Base-by-base conservation (phyloP, 2,888 invertebrate species). In the Morinoia aosen region DNA sequence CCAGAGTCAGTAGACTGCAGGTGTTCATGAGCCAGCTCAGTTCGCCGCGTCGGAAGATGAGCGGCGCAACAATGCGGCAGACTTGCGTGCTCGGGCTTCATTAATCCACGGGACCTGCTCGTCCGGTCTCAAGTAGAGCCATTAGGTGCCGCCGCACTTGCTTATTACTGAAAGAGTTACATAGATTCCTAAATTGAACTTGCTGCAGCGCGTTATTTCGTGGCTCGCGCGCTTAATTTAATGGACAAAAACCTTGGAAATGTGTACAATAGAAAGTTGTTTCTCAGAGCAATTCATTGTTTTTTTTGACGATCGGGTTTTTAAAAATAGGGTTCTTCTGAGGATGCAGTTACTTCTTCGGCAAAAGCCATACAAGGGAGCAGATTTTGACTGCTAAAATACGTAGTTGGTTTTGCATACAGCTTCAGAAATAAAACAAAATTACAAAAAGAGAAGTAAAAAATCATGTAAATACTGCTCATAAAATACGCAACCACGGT, bases 51-150 rank as follows among this genome's bases (percentile, higher is more conserved):
- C 33, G 76, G 33, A 76, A 76, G 76, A 76, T 76, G 25, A 33
- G 48, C 25, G 10, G 8, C 25, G 76, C 25, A 61, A 61, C 48
- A 33, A 19, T 76, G 76, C 76, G 8, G 33, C 25, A 76, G 76
- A 25, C 76, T 33, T 33, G 76, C 76, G 76, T 76, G 76, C 25
- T 33, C 8, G 25, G 25, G 76, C 33, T 76, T 76, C 76, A 76
- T 76, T 76, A 76, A 76, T 76, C 76, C 76, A 76, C 76, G 33
- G 76, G 76, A 76, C 76, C 76, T 76, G 76, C 76, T 76, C 76
- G 76, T 76, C 76, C 76, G 76, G 76, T 76, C 76, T 76, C 76
- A 76, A 76, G 76, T 76, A 76, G 76, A 76, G 76, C 76, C 76
- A 76, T 76, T 76, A 33, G 76, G 76, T 76, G 76, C 76, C 76